Conservation (phyloP, 2,888 invertebrate species). For the Heliconius aoede region DNA sequence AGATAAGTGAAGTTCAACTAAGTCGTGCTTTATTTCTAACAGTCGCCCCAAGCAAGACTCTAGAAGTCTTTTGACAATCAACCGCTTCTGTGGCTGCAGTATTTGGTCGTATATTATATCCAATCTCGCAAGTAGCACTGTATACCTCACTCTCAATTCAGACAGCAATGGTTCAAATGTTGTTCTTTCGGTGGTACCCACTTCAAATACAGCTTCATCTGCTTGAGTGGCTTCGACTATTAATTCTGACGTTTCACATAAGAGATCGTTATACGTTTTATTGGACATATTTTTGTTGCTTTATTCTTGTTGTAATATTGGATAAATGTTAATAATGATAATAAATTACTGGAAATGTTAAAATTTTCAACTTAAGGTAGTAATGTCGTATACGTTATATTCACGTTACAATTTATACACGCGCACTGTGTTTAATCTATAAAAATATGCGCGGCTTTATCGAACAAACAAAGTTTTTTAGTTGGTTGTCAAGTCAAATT, state of each 20-base stretch:
- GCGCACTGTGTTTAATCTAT: constrained; percentile 45
- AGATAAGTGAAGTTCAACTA: constrained; percentile 92
- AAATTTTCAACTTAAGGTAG: constrained; percentile 33
- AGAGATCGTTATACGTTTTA: constrained; percentile 87
- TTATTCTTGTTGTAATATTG: neutral
- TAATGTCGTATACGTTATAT: constrained; percentile 38
- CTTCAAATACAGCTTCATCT: constrained; percentile 85
- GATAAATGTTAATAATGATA: neutral
- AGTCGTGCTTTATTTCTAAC: constrained; percentile 93
- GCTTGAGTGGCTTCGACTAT: constrained; percentile 84
- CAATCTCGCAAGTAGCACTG: constrained; percentile 88
- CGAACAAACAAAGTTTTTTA: constrained; percentile 58
- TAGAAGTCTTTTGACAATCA: constrained; percentile 88
- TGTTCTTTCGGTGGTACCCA: constrained; percentile 83
- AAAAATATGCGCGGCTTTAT: constrained; percentile 55
- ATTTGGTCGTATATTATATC: constrained; percentile 95
- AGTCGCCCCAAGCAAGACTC: constrained; percentile 92
- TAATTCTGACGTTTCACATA: constrained; percentile 83
- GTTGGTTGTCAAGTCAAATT: constrained; percentile 28
- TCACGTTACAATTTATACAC: constrained; percentile 39
- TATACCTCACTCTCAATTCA: constrained; percentile 92
- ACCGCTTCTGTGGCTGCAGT: constrained; percentile 95
- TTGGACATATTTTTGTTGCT: constrained; percentile 86
- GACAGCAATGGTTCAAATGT: constrained; percentile 85
- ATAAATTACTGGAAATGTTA: neutral